phyloP scores from a whole-genome alignment of 2,888 invertebrate genomes.

The Rambutsinella grinnellia region DNA sequence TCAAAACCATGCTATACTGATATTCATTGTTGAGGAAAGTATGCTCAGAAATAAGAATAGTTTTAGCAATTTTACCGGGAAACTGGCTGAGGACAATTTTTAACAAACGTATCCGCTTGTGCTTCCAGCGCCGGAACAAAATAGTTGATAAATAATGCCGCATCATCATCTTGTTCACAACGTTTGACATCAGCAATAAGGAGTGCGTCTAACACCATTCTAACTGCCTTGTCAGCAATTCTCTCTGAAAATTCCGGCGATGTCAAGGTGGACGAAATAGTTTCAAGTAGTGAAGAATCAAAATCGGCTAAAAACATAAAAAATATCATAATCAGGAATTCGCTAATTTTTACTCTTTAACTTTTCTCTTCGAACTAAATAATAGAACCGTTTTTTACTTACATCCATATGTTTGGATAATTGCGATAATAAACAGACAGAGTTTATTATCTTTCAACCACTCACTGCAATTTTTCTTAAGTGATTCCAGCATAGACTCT shows the following conservation, averaged over 20 bases:
- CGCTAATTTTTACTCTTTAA: too few relatives aligned
- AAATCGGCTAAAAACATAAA: too few relatives aligned
- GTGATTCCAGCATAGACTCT: slow-evolving; percentile 10
- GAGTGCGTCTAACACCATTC: slow-evolving; percentile 36
- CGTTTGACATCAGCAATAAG: slow-evolving; percentile 23
- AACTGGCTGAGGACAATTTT: not conserved
- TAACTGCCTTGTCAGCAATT: slow-evolving; percentile 26
- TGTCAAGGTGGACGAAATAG: too few relatives aligned
- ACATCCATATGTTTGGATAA: slow-evolving; percentile 31
- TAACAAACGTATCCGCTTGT: not conserved
- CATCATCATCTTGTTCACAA: slow-evolving; percentile 2
- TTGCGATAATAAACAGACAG: slow-evolving; percentile 29
- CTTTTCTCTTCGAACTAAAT: too few relatives aligned
- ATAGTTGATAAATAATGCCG: not conserved
- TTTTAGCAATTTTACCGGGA: not conserved
- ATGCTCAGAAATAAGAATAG: not conserved
- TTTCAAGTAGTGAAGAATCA: too few relatives aligned
- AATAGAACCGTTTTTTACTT: not conserved
- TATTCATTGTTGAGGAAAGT: not conserved
- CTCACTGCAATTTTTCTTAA: slow-evolving; percentile 15
- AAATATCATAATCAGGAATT: too few relatives aligned
- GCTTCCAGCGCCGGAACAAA: slow-evolving; percentile 14
- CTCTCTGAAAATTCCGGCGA: slow-evolving; percentile 19
- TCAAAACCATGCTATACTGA: not conserved
- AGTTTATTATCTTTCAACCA: slow-evolving; percentile 40